A percentile compares a stretch with the other conserved stretches of the same genome.
Evolutionary conservation across 2,797 vertebrate genomes (phyloP).

Genomic region (Galago senegalensis): DNA sequence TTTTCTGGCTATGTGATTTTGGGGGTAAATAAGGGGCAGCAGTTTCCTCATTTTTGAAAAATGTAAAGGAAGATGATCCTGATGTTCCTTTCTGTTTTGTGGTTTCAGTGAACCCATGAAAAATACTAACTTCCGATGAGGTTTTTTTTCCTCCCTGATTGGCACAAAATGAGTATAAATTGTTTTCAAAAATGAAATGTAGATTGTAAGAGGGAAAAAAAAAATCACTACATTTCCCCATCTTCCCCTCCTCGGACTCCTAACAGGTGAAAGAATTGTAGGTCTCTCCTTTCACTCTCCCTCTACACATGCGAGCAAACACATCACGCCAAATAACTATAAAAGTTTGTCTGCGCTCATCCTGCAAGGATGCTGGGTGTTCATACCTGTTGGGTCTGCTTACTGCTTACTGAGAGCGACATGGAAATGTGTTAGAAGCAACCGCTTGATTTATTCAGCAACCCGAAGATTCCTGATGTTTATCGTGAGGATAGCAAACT

Average conservation of each 20-base stretch:
- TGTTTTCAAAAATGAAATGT: constrained; percentile 10
- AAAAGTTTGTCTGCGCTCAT: constrained; percentile 39
- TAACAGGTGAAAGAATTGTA: neutral
- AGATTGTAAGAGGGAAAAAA: neutral
- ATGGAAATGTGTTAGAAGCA: constrained; percentile 50
- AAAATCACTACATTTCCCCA: neutral
- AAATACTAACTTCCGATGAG: neutral
- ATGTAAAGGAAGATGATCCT: neutral
- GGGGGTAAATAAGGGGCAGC: neutral
- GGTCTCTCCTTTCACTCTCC: neutral
- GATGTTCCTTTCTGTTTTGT: neutral
- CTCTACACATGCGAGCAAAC: neutral
- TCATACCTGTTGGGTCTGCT: neutral
- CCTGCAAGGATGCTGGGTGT: neutral
- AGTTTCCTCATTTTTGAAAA: constrained; percentile 31
- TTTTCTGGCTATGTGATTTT: neutral
- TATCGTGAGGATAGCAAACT: constrained; percentile 78
- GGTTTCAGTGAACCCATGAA: neutral
- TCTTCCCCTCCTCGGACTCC: neutral
- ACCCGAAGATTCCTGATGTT: constrained; percentile 80
- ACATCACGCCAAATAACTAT: neutral
- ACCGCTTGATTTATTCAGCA: constrained; percentile 68
- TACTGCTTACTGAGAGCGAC: constrained; percentile 31
- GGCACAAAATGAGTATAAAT: constrained; percentile 13
- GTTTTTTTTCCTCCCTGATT: neutral